These are phyloP conservation scores for Meliscaeva auricollis DNA, from an alignment of 2,888 invertebrate species.

Conservation along the genomic window DNA sequence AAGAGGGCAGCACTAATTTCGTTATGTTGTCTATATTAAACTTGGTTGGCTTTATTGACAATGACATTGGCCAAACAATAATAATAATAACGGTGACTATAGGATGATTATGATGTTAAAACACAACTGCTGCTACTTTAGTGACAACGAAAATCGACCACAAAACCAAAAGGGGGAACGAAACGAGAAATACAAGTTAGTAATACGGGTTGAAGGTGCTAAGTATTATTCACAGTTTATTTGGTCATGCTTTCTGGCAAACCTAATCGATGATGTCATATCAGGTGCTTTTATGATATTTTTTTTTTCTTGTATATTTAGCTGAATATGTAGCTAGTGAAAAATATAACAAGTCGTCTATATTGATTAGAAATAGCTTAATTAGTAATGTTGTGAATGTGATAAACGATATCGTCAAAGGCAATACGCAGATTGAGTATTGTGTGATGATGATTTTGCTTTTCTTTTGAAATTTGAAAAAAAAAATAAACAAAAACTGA, in stretches of 20 bases:
- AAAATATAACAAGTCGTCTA: conserved; percentile 12
- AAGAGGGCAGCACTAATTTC: conserved; percentile 12
- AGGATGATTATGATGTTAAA: conserved; percentile 22
- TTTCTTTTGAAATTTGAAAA: no score
- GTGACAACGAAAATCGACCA: background rate
- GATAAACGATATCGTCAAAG: background rate
- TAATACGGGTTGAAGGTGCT: conserved; percentile 57
- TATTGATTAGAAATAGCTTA: conserved; percentile 21
- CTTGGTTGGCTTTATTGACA: conserved; percentile 46
- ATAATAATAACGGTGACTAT: conserved; percentile 15
- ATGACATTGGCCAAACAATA: conserved; percentile 67
- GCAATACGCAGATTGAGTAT: background rate
- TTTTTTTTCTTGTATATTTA: conserved; percentile 27
- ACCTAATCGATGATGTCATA: conserved; percentile 69
- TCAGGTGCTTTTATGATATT: conserved; percentile 21
- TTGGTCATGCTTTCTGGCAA: conserved; percentile 62
- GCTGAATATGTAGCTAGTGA: background rate
- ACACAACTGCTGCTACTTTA: conserved; percentile 18
- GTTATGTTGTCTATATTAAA: background rate
- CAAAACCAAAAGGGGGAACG: background rate
- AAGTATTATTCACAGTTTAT: conserved; percentile 56
- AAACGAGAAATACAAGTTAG: conserved; percentile 43
- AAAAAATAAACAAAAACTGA: no score
- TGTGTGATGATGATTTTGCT: background rate
- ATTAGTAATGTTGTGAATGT: conserved; percentile 31